phyloP scores from a whole-genome alignment of 2,113 vertebrate species.

The Vidua macroura region DNA sequence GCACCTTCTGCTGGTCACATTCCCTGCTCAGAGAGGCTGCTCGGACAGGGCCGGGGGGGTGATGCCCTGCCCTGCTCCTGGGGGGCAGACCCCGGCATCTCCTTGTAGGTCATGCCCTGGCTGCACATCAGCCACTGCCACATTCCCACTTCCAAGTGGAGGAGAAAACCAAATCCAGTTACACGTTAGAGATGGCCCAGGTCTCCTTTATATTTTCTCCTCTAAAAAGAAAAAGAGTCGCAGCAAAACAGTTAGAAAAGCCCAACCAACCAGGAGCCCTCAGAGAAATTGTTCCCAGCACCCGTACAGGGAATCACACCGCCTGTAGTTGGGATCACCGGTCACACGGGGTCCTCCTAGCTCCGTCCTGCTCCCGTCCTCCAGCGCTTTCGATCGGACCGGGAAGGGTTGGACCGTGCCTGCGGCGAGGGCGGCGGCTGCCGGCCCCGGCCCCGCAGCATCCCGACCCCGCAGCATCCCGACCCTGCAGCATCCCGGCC shows the following conservation, averaged over 20 bases:
- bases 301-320: background rate
- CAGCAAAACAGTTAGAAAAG: background rate
- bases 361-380: background rate
- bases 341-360: constrained; percentile 53
- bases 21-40: background rate
- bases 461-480: background rate
- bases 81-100: background rate
- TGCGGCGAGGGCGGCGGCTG: background rate
- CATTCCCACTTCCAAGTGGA: background rate
- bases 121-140: background rate
- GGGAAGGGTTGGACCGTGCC: background rate
- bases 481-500: accelerated
- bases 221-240: background rate
- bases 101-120: background rate
- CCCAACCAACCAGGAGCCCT: background rate
- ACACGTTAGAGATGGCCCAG: background rate
- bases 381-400: background rate
- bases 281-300: background rate
- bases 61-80: too few species aligned
- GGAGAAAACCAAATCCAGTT: background rate
- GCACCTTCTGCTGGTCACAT: background rate
- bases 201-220: background rate
- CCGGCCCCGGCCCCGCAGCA: background rate
- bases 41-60: accelerated
- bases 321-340: background rate